Percentiles rank a stretch among this genome's conserved stretches.
Conservation (phyloP, 2,888 invertebrate genomes). For the Tenthredo mesomela region DNA sequence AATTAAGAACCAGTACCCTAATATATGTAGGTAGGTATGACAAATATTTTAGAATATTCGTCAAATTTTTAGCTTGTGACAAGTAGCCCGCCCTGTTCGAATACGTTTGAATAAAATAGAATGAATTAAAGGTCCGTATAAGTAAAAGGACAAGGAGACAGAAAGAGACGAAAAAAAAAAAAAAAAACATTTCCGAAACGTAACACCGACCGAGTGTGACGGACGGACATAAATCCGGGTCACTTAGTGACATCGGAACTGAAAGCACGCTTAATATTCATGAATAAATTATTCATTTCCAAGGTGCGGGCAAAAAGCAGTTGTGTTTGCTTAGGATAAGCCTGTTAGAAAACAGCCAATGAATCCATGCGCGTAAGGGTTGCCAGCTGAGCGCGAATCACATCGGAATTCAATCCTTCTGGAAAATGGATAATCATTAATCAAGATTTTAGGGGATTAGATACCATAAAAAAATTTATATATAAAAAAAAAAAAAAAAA, state of each 20-base stretch:
- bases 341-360: conserved; percentile 56
- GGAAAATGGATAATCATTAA: conserved; percentile 67
- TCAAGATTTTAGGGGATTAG: conserved; percentile 65
- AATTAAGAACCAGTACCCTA: too few relatives aligned
- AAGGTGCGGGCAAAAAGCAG: conserved; percentile 54
- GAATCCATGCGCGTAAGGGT: conserved; percentile 33
- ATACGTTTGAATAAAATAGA: neutral
- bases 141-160: neutral
- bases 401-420: conserved; percentile 44
- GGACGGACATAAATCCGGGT: conserved; percentile 42
- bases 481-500: too few relatives aligned
- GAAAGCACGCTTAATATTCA: conserved; percentile 40
- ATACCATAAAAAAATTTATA: conserved; percentile 14
- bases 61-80: neutral
- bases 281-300: conserved; percentile 47
- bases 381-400: neutral
- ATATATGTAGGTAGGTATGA: too few relatives aligned
- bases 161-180: neutral
- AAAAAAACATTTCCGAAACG: neutral
- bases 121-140: neutral
- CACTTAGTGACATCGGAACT: conserved; percentile 51
- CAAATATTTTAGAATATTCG: too few relatives aligned
- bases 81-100: neutral
- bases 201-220: conserved; percentile 2
- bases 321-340: conserved; percentile 67